Evolutionary conservation across 1,140 invertebrate species (phyloP).

Genomic region (Drosophila yakuba): DNA sequence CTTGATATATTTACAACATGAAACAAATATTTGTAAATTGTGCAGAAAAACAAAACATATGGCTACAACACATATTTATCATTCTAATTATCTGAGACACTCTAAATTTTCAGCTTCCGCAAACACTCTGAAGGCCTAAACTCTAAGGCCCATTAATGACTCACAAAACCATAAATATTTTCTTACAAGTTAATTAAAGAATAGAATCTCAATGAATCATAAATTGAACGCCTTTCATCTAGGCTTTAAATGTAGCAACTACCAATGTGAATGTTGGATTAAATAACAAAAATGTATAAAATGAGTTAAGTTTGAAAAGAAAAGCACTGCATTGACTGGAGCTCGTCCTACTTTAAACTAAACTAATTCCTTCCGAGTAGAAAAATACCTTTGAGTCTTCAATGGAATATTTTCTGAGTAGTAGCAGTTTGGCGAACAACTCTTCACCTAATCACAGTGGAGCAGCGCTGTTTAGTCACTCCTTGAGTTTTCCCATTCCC

Average conservation of each 20-base stretch:
- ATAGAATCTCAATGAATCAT: constrained; percentile 7
- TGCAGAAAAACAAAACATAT: neutral
- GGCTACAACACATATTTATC: neutral
- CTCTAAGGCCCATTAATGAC: neutral
- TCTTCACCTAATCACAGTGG: constrained; percentile 27
- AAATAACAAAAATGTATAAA: neutral
- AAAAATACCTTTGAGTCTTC: neutral
- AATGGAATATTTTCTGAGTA: neutral
- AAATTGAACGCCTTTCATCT: neutral
- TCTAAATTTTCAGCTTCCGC: constrained; percentile 15
- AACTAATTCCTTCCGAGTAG: constrained; percentile 23
- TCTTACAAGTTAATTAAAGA: neutral
- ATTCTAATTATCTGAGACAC: neutral
- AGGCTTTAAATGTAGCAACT: neutral
- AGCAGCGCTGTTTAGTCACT: constrained; percentile 27
- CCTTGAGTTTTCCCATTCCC: constrained; percentile 18
- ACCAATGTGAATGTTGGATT: too few species aligned
- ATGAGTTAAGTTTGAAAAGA: too few species aligned
- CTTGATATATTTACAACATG: neutral
- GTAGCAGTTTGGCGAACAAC: constrained; percentile 19
- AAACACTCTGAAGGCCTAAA: neutral
- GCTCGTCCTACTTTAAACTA: neutral
- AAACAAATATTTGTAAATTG: neutral
- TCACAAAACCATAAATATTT: constrained; percentile 7
- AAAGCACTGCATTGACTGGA: neutral